A percentile compares a stretch with the other conserved stretches of the same genome.
These are phyloP conservation scores for Paelopatides confundens DNA, from an alignment of 53 echinoderm and acorn worm genomes.

Conservation along the genomic window DNA sequence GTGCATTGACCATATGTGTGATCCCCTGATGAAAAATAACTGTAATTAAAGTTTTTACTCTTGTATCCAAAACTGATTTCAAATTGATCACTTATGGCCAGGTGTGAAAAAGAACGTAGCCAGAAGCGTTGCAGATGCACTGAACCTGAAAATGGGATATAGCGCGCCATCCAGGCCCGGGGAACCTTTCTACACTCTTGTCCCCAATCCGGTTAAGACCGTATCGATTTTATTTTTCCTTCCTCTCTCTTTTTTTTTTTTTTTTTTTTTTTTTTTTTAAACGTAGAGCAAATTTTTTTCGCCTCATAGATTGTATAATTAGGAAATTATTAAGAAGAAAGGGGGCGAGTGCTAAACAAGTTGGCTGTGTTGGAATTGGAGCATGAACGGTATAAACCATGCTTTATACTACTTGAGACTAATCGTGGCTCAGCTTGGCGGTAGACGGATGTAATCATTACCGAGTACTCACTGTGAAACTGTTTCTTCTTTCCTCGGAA, in stretches of 20 bases:
- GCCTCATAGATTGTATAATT: constrained; percentile 11
- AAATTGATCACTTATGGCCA: constrained; percentile 42
- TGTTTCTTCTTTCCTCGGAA: too few relatives aligned
- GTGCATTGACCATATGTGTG: neutral
- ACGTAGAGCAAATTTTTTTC: neutral
- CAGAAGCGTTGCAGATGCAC: neutral
- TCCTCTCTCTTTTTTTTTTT: neutral
- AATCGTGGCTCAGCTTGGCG: neutral
- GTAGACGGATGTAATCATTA: too few relatives aligned
- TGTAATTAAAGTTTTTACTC: constrained; percentile 34
- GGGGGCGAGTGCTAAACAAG: constrained; percentile 18
- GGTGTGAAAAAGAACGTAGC: constrained; percentile 40
- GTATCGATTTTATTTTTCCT: constrained; percentile 29
- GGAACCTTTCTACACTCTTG: constrained; percentile 13
- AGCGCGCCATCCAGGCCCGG: constrained; percentile 9
- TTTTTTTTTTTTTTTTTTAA: neutral
- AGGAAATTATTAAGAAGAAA: constrained; percentile 29
- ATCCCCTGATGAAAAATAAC: constrained; percentile 33
- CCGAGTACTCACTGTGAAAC: too few relatives aligned
- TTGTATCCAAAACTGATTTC: constrained; percentile 43
- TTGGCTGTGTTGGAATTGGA: constrained; percentile 17
- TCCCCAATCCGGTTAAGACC: constrained; percentile 11
- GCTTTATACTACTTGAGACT: constrained; percentile 19
- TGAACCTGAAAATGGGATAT: constrained; percentile 45
- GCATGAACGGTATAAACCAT: constrained; percentile 31